Evolutionary conservation across 2,113 vertebrate species (phyloP).

Genomic region (Mystacornis crossleyi): DNA sequence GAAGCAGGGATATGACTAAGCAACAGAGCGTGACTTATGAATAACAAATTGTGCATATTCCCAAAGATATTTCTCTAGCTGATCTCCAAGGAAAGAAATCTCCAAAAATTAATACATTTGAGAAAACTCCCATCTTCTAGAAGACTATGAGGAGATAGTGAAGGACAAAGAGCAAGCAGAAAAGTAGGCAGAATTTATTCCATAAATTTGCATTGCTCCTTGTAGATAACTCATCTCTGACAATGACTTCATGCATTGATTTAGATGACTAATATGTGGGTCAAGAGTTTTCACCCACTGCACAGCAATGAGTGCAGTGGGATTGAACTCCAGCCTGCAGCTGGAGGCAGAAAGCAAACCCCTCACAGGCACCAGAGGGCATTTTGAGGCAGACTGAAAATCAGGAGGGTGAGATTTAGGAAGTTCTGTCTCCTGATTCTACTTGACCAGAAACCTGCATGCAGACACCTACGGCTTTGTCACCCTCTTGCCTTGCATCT

Average conservation of each 20-base stretch:
- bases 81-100: background rate
- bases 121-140: background rate
- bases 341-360: background rate
- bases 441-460: background rate
- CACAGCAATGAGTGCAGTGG: rapidly evolving
- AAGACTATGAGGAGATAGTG: background rate
- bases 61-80: slow-evolving; percentile 15
- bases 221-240: background rate
- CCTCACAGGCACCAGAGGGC: background rate
- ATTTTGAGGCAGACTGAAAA: background rate
- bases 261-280: background rate
- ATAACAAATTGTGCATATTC: slow-evolving; percentile 30
- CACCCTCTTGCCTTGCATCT: too few relatives aligned
- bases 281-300: background rate
- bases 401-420: background rate
- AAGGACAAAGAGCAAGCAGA: background rate
- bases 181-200: background rate
- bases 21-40: slow-evolving; percentile 46
- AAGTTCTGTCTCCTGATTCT: background rate
- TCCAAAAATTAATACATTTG: background rate
- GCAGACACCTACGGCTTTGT: background rate
- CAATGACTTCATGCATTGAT: background rate
- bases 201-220: background rate
- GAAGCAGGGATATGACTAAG: slow-evolving; percentile 40
- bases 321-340: background rate